A percentile compares a stretch with the other conserved stretches of the same genome.
Evolutionary conservation across 2,888 invertebrate genomes (phyloP).

Genomic region (Eledone cirrhosa): DNA sequence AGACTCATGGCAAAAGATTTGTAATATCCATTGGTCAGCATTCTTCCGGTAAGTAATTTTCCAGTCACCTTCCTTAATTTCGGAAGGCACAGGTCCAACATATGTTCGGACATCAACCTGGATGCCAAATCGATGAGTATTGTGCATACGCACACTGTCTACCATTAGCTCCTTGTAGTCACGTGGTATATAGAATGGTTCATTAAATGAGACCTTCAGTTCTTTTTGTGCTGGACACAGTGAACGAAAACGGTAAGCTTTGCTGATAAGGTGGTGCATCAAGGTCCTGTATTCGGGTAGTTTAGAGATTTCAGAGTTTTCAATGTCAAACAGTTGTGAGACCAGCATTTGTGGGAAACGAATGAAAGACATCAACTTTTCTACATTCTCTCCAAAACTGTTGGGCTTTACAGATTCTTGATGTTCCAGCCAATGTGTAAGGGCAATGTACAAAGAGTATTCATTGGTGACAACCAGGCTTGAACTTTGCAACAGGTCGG

Average conservation of each 20-base stretch:
- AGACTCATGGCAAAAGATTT: slow-evolving; percentile 64
- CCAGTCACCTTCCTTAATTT: slow-evolving; percentile 63
- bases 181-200: slow-evolving; percentile 60
- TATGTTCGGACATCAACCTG: slow-evolving; percentile 66
- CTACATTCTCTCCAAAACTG: slow-evolving; percentile 42
- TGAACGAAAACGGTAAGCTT: slow-evolving; percentile 65
- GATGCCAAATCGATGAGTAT: slow-evolving; percentile 64
- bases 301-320: slow-evolving; percentile 47
- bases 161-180: slow-evolving; percentile 63
- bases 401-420: slow-evolving; percentile 44
- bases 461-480: slow-evolving; percentile 63
- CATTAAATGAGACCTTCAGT: slow-evolving; percentile 55
- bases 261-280: slow-evolving; percentile 56
- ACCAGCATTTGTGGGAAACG: slow-evolving; percentile 66
- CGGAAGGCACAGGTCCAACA: slow-evolving; percentile 62
- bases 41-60: slow-evolving; percentile 65
- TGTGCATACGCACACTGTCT: slow-evolving; percentile 65
- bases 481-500: slow-evolving; percentile 60
- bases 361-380: slow-evolving; percentile 59
- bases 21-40: slow-evolving; percentile 60
- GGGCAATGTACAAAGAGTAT: slow-evolving; percentile 52
- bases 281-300: slow-evolving; percentile 43
- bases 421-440: slow-evolving; percentile 56
- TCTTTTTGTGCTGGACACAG: slow-evolving; percentile 60
- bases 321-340: slow-evolving; percentile 56